phyloP scores from a whole-genome alignment of 2,797 vertebrate species.

The Philypnodon macrostomus region DNA sequence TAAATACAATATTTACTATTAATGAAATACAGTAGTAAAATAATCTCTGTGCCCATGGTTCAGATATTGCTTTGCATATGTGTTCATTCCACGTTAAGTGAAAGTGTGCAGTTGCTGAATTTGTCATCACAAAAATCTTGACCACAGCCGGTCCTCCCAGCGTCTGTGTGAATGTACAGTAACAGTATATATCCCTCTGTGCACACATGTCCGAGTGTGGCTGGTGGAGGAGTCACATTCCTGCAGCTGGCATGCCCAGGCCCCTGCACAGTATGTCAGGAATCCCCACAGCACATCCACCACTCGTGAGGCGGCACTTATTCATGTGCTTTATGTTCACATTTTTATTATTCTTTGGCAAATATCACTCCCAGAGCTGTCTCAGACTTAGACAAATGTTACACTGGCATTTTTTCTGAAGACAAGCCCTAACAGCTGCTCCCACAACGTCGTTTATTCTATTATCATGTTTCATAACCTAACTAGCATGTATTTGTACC shows the following conservation, averaged over 20 bases:
- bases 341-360: slow-evolving; percentile 21
- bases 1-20: too few relatives aligned
- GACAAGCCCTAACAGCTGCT: slow-evolving; percentile 11
- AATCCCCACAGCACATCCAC: slow-evolving; percentile 53
- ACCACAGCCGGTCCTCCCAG: not conserved
- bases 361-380: not conserved
- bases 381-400: not conserved
- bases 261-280: slow-evolving; percentile 66
- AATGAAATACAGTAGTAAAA: too few relatives aligned
- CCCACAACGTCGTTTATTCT: not conserved
- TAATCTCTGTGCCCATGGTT: too few relatives aligned
- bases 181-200: slow-evolving; percentile 12
- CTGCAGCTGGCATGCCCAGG: slow-evolving; percentile 73
- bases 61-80: too few relatives aligned
- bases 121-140: not conserved
- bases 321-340: slow-evolving; percentile 13
- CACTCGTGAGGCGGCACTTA: not conserved
- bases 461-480: slow-evolving; percentile 2
- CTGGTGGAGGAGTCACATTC: slow-evolving; percentile 54
- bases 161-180: slow-evolving; percentile 9
- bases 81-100: not conserved
- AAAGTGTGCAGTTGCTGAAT: not conserved
- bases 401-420: slow-evolving; percentile 3
- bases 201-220: slow-evolving; percentile 14
- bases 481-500: not conserved